phyloP scores from a whole-genome alignment of 1,140 invertebrate species.

The Bombus huntii region DNA sequence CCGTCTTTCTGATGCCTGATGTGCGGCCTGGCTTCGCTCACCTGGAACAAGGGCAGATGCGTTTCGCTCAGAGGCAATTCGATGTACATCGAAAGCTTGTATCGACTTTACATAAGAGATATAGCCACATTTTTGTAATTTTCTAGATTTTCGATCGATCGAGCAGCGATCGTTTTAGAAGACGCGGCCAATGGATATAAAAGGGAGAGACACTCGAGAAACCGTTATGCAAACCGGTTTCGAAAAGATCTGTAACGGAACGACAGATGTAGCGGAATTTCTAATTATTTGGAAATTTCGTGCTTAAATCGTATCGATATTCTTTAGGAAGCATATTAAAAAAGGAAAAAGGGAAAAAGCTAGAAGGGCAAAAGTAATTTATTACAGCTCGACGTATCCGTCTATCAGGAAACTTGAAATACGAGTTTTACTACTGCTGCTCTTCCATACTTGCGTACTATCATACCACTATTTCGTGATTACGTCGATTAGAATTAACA shows the following conservation, averaged over 20 bases:
- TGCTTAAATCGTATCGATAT: neutral
- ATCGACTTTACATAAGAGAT: neutral
- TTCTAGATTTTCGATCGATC: neutral
- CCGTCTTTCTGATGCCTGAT: slow-evolving; percentile 78
- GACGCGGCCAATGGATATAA: neutral
- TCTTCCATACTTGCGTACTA: too few relatives aligned
- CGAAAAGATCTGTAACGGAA: neutral
- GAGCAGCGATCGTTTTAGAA: neutral
- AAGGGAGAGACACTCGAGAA: neutral
- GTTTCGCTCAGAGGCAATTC: neutral
- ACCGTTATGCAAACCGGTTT: neutral
- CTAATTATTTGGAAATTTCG: neutral
- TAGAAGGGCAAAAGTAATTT: too few relatives aligned
- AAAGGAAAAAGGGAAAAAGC: rapidly evolving
- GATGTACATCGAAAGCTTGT: too few relatives aligned
- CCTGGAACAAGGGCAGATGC: slow-evolving; percentile 68
- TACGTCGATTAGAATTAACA: too few relatives aligned
- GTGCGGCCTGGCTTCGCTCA: slow-evolving; percentile 72
- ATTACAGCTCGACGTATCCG: too few relatives aligned
- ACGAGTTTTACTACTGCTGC: too few relatives aligned
- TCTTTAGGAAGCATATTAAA: neutral
- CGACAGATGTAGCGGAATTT: neutral
- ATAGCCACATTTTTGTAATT: neutral
- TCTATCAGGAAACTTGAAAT: too few relatives aligned
- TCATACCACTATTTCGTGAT: too few relatives aligned